Base-by-base conservation (phyloP, 2,113 vertebrate genomes). In the Cyanoramphus novaezelandiae region DNA sequence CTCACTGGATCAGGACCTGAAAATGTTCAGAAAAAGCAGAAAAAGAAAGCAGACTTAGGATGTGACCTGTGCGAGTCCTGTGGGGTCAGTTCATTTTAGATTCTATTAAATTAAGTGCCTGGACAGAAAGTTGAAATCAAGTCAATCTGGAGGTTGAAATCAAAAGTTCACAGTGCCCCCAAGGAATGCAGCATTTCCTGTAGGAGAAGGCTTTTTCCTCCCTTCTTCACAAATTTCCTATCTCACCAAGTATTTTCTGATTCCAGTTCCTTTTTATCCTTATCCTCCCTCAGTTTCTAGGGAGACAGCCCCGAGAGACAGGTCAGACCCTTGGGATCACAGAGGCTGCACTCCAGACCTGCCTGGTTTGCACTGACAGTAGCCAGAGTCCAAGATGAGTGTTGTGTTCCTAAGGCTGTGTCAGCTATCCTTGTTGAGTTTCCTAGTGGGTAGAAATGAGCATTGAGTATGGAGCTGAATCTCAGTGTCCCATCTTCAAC, bases 141-240 rank as follows among this genome's bases (percentile, higher is more conserved):
- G 84, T 76, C 46, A 33, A 4, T 53, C 60, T 52, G 33, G 13
- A 59, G 21, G 24, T 59, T 59, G 33, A 59, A 59, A 59, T 35
- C 21, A 35, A 35, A 33, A 4, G 8, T 59, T 59, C 57, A 35
- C 57, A 35, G 33, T 55, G 57, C 10, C 52, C 12, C 12, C 4
- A 13, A 50, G 46, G 18, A 88, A 8, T 0, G 1, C 23, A 33
- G n/a, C 1, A 4, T 50, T 91, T 19, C 9, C 28, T 17, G 2
- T 6, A 52, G 27, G 47, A 74, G 37, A 82, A 27, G 4, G 4
- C 15, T 60, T 12, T 70, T 57, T 67, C 20, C 27, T 78, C 19
- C 15, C 8, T 52, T 68, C 52, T 88, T 90, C 20, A 35, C 28
- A 47, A 84, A 15, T 46, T 77, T 74, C 8, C 6, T 41, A 5